Evolutionary conservation across 2,113 vertebrate species (phyloP).

Genomic region (Mola mola): DNA sequence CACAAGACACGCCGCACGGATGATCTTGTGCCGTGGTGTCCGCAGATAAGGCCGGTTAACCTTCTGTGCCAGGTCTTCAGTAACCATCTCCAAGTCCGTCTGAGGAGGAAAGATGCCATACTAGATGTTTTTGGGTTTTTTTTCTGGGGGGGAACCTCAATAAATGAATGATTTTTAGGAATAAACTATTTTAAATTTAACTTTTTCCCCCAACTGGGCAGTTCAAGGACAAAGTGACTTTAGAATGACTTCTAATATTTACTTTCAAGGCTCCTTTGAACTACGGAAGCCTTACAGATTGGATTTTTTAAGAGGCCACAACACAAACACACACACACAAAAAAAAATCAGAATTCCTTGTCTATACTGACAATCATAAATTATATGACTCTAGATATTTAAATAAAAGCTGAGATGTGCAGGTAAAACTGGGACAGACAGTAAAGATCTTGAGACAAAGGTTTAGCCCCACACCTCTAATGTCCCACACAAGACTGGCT

Average conservation of each 20-base stretch:
- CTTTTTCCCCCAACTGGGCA: slow-evolving; percentile 15
- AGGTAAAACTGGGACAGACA: slow-evolving; percentile 18
- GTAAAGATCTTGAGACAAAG: slow-evolving; percentile 27
- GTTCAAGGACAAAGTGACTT: too few species aligned
- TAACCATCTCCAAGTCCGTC: slow-evolving; percentile 99
- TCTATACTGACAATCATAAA: slow-evolving; percentile 8
- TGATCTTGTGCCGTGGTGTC: slow-evolving; percentile 97
- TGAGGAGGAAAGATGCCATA: slow-evolving; percentile 60
- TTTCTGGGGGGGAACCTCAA: not conserved
- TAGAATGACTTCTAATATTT: not conserved
- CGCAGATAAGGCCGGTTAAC: slow-evolving; percentile 98
- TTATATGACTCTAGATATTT: slow-evolving; percentile 19
- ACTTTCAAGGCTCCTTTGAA: not conserved
- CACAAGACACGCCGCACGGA: slow-evolving; percentile 94
- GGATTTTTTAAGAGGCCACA: slow-evolving; percentile 6
- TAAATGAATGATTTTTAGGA: not conserved
- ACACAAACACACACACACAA: too few species aligned
- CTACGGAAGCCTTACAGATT: not conserved
- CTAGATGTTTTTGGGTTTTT: slow-evolving; percentile 7
- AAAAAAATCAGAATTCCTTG: slow-evolving; percentile 2
- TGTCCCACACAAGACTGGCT: slow-evolving; percentile 17
- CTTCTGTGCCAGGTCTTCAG: slow-evolving; percentile 98
- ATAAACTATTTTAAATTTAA: not conserved
- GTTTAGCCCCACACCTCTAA: slow-evolving; percentile 36
- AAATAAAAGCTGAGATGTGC: slow-evolving; percentile 44